Conservation (phyloP, 2,797 vertebrate species). For the Sciurus carolinensis region DNA sequence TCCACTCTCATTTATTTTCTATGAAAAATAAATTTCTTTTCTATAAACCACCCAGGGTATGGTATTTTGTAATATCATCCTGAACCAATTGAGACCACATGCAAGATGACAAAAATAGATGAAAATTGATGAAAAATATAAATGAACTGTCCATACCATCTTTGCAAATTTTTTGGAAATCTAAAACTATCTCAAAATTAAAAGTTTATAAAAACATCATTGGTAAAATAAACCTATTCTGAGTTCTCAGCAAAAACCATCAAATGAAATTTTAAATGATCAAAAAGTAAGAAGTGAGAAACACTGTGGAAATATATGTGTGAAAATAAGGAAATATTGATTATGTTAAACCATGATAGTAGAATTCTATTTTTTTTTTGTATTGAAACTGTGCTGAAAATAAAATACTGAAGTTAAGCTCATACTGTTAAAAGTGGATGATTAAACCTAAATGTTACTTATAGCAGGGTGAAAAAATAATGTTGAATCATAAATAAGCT, state of each 20-base stretch:
- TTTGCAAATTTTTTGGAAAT: background rate
- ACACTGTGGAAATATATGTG: background rate
- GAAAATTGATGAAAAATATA: background rate
- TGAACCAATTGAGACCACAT: background rate
- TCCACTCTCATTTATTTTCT: background rate
- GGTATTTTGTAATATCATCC: background rate
- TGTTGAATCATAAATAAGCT: background rate
- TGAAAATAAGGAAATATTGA: background rate
- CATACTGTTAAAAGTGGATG: background rate
- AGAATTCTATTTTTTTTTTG: background rate
- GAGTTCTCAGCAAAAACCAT: background rate
- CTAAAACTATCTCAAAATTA: background rate
- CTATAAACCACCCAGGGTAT: background rate
- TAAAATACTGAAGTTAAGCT: background rate
- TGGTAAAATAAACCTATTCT: background rate
- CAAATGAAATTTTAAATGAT: background rate
- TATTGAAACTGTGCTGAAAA: background rate
- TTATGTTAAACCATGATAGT: background rate
- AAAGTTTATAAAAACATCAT: background rate
- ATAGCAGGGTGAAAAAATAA: background rate
- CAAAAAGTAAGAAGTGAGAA: background rate
- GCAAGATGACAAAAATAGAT: background rate
- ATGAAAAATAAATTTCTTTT: background rate
- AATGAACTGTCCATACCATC: background rate
- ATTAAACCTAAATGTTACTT: background rate